phyloP scores from a whole-genome alignment of 2,797 vertebrate genomes.

The Bryconaethiops microstoma region DNA sequence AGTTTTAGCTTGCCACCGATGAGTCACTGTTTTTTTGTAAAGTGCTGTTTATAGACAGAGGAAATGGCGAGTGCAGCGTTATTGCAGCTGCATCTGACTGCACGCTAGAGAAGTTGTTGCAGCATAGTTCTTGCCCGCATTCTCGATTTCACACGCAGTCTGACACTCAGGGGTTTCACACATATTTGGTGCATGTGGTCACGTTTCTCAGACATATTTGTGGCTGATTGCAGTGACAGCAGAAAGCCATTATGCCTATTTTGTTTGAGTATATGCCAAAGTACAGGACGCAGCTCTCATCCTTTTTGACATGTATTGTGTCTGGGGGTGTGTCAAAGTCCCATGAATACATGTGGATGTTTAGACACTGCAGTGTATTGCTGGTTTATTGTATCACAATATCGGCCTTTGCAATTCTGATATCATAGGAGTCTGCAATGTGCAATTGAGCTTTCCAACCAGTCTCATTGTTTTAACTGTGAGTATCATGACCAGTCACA shows the following conservation, averaged over 20 bases:
- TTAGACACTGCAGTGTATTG: no score
- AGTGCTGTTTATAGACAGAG: background rate
- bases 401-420: no score
- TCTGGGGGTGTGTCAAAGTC: background rate
- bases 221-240: conserved; percentile 24
- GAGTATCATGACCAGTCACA: no score
- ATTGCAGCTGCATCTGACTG: background rate
- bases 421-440: no score
- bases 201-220: background rate
- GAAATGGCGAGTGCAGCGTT: background rate
- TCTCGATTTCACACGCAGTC: conserved; percentile 21
- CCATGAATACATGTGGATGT: no score
- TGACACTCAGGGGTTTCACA: background rate
- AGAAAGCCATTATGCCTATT: conserved; percentile 26
- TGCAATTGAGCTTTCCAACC: no score
- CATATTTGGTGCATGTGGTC: conserved; percentile 5
- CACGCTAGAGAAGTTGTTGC: background rate
- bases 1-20: background rate
- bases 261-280: background rate
- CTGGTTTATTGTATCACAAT: no score
- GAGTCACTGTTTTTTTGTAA: background rate
- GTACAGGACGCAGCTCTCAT: background rate
- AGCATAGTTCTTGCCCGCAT: background rate
- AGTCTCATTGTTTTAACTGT: no score
- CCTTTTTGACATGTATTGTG: background rate